phyloP scores from a whole-genome alignment of 2,113 vertebrate species.

The Callorhinus ursinus region DNA sequence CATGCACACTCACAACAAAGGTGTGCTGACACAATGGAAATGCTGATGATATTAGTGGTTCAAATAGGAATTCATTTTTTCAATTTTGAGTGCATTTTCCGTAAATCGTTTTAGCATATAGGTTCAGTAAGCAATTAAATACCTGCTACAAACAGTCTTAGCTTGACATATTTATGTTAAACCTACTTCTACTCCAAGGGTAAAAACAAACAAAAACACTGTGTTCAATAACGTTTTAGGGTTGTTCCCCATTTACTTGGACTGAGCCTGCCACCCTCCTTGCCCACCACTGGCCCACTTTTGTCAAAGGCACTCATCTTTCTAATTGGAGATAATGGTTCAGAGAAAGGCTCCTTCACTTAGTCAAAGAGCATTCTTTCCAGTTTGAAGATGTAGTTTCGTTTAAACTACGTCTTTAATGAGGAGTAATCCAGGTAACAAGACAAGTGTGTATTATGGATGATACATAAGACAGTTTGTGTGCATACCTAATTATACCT shows the following conservation, averaged over 20 bases:
- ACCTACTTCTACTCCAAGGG: not conserved
- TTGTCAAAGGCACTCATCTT: not conserved
- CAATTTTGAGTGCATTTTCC: not conserved
- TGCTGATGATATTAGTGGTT: not conserved
- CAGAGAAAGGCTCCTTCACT: not conserved
- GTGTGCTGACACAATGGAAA: not conserved
- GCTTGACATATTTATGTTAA: not conserved
- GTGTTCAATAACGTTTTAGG: not conserved
- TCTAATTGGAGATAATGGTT: not conserved
- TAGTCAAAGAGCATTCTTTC: not conserved
- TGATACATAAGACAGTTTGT: not conserved
- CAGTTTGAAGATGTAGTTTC: not conserved
- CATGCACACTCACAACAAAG: not conserved
- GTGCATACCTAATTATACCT: not conserved
- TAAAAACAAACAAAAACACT: not conserved
- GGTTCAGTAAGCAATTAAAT: not conserved
- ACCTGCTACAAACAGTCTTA: not conserved
- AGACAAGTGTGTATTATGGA: not conserved
- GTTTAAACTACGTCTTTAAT: not conserved
- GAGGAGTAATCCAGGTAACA: not conserved
- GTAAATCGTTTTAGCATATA: not conserved
- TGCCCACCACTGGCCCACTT: not conserved
- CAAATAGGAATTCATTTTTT: slow-evolving; percentile 6
- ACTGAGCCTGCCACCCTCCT: not conserved
- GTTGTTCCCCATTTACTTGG: not conserved